Evolutionary conservation across 2,797 vertebrate species (phyloP), one percentile per base, ranked within the genome.

Genomic region (Sternarchorhynchus goeldii): DNA sequence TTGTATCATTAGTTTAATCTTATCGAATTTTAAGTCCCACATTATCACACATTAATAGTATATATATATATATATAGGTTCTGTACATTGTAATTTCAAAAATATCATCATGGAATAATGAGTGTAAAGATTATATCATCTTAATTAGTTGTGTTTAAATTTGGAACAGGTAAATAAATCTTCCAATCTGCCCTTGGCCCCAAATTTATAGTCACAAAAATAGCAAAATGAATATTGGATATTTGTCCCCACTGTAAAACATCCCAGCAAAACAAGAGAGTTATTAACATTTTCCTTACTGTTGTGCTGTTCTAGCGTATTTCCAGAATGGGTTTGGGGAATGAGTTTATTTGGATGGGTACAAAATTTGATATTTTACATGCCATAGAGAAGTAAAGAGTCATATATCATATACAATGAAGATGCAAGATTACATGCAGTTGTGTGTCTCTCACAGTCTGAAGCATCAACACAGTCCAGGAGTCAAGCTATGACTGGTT

Each of bases 131-230:
- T 69, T 69, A 32, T 16, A 31, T 55, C 66, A 55, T 21, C 6
- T 18, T 55, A 69, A 69, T 1, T 31, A 25, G 16, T 14, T 6
- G 4, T 29, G 45, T 68, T 29, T 68, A 68, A 68, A 50, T 69
- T 55, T 55, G 66, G 45, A 69, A 50, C 66, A 55, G 66, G 25
- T 31, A 7, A 55, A 53, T 69, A 69, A 69, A 29, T 17, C 17
- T 2, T 7, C 41, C 41, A 55, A 55, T 69, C 66, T 69, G 25
- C 66, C 17, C 45, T 55, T 31, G 29, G 25, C 4, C 4, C 45
- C 66, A 69, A 53, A 53, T 53, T 53, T 69, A 16, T 55, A 53
- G 29, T 32, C 50, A 69, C 14, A 21, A 55, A 69, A 69, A 55
- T 25, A 67, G 6, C 20, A 12, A 50, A 41, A 68, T 21, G 65